These are phyloP conservation scores for Scaptodrosophila lebanonensis DNA, from an alignment of 1,140 invertebrate genomes.

Conservation along the genomic window DNA sequence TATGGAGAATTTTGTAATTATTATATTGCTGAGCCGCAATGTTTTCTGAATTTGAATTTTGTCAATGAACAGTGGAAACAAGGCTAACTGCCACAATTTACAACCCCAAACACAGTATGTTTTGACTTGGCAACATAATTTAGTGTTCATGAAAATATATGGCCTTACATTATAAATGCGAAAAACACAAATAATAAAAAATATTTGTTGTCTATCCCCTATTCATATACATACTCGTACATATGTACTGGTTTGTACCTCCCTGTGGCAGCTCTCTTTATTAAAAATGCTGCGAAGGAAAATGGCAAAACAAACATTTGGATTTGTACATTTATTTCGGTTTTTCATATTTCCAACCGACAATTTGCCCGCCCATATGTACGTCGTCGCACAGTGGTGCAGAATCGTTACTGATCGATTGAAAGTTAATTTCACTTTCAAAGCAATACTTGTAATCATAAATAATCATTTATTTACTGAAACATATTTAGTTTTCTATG, in stretches of 20 bases:
- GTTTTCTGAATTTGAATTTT: constrained; percentile 3
- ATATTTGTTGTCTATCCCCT: constrained; percentile 11
- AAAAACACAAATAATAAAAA: constrained; percentile 62
- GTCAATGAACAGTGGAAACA: constrained; percentile 1
- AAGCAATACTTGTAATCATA: too few relatives aligned
- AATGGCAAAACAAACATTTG: constrained; percentile 42
- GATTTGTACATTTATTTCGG: constrained; percentile 57
- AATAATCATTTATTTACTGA: too few relatives aligned
- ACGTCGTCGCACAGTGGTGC: too few relatives aligned
- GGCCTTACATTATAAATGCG: constrained; percentile 62
- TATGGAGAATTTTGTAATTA: not conserved
- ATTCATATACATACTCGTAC: too few relatives aligned
- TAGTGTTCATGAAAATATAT: constrained; percentile 71
- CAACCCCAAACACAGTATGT: not conserved
- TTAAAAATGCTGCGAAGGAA: constrained; percentile 64
- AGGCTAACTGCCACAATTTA: constrained; percentile 31
- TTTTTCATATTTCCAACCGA: constrained; percentile 25
- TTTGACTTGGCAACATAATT: constrained; percentile 54
- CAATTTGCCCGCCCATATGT: too few relatives aligned
- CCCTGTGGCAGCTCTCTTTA: constrained; percentile 61
- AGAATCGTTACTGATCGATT: too few relatives aligned
- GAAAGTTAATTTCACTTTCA: too few relatives aligned
- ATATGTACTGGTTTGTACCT: too few relatives aligned
- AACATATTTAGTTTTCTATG: too few relatives aligned
- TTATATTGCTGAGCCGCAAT: not conserved